Conservation (phyloP, 2,888 invertebrate genomes). For the Agrochola lychnidis region DNA sequence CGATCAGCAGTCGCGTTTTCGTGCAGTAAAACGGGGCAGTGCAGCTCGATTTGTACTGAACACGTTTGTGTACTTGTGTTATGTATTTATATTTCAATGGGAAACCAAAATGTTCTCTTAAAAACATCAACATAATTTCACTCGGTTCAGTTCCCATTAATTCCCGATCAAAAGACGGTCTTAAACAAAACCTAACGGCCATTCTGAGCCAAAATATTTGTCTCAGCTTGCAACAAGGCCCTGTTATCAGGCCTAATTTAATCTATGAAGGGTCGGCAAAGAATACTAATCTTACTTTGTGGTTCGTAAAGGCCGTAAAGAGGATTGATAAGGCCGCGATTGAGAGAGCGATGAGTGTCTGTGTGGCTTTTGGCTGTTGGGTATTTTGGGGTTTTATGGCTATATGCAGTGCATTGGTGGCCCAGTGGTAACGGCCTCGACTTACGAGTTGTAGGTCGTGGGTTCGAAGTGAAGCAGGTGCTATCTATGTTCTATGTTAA, state of each 20-base stretch:
- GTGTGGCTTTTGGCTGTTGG: background rate
- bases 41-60: too few relatives aligned
- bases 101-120: background rate
- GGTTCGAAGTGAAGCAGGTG: too few relatives aligned
- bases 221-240: conserved; percentile 42
- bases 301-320: conserved; percentile 59
- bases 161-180: conserved; percentile 21
- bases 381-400: conserved; percentile 2
- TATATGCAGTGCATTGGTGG: too few relatives aligned
- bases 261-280: conserved; percentile 57
- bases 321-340: conserved; percentile 55
- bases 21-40: too few relatives aligned
- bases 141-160: background rate
- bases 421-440: too few relatives aligned
- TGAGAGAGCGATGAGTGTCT: conserved; percentile 20
- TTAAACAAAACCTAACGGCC: conserved; percentile 21
- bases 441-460: too few relatives aligned
- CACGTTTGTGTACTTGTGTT: too few relatives aligned
- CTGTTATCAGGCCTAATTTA: conserved; percentile 61
- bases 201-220: conserved; percentile 60
- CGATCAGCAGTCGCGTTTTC: too few relatives aligned
- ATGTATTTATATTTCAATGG: too few relatives aligned
- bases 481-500: too few relatives aligned
- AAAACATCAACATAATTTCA: background rate
- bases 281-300: conserved; percentile 65